Evolutionary conservation across 2,113 vertebrate genomes (phyloP).

Genomic region (Spizaetus ornatus): DNA sequence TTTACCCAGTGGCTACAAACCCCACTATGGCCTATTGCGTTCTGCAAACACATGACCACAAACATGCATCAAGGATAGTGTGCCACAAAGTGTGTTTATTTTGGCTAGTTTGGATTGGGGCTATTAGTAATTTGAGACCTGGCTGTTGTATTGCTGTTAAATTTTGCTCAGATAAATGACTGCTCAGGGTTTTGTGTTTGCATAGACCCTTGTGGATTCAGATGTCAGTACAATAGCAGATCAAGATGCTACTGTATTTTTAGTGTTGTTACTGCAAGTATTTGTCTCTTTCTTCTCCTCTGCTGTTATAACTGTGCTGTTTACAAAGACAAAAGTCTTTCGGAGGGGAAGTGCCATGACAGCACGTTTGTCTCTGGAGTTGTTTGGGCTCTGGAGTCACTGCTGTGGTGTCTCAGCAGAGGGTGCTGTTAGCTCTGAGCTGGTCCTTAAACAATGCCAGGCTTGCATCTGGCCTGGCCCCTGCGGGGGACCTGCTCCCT

Average conservation of each 20-base stretch:
- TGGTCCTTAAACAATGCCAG: neutral
- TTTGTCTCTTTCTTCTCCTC: neutral
- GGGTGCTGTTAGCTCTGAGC: constrained; percentile 23
- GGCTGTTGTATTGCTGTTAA: neutral
- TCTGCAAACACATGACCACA: neutral
- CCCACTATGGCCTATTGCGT: neutral
- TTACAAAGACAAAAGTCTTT: neutral
- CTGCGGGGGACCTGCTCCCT: neutral
- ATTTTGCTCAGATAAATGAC: neutral
- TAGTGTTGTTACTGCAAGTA: neutral
- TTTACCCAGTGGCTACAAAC: neutral
- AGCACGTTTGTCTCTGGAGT: neutral
- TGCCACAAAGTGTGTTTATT: constrained; percentile 11
- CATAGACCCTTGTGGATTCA: neutral
- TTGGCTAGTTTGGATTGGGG: neutral
- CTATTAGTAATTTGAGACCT: neutral
- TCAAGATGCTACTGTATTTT: neutral
- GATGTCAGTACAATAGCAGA: neutral
- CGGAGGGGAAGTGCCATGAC: neutral
- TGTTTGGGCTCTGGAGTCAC: neutral
- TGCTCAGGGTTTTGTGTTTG: neutral
- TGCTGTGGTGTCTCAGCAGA: constrained; percentile 42
- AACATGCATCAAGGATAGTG: neutral
- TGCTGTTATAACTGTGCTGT: neutral
- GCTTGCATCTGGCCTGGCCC: neutral